Conservation (phyloP, 1,140 invertebrate species). For the Penaeus chinensis region DNA sequence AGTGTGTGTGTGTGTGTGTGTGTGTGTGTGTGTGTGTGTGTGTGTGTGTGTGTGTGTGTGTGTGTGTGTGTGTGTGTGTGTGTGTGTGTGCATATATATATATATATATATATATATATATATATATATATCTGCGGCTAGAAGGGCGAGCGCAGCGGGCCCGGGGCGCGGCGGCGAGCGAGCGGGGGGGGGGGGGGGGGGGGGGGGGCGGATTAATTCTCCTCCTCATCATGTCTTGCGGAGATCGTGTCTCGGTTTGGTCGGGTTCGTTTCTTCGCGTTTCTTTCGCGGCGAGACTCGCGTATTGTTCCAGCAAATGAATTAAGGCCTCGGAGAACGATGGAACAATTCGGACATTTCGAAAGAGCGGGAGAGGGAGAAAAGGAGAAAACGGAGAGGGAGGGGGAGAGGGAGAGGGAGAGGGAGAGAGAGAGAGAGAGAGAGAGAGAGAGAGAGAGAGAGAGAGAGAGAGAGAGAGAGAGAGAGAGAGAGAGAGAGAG, state of each 20-base stretch:
- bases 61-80: too few relatives aligned
- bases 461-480: neutral
- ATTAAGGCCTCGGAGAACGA: constrained; percentile 21
- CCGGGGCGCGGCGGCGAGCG: neutral
- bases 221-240: too few relatives aligned
- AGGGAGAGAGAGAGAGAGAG: neutral
- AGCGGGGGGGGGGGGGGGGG: neutral
- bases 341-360: neutral
- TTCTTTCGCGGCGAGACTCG: neutral
- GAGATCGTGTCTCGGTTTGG: too few relatives aligned
- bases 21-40: too few relatives aligned
- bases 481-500: neutral
- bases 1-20: too few relatives aligned
- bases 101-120: neutral
- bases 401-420: neutral
- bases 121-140: neutral
- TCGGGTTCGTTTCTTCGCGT: neutral
- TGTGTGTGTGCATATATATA: too few relatives aligned
- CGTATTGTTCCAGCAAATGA: constrained; percentile 30
- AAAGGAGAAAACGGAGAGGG: too few relatives aligned
- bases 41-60: too few relatives aligned
- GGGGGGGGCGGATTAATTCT: neutral
- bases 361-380: neutral
- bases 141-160: constrained; percentile 21
- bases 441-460: neutral